Evolutionary conservation across 1,140 invertebrate species (phyloP).

Genomic region (Nebria ingens): DNA sequence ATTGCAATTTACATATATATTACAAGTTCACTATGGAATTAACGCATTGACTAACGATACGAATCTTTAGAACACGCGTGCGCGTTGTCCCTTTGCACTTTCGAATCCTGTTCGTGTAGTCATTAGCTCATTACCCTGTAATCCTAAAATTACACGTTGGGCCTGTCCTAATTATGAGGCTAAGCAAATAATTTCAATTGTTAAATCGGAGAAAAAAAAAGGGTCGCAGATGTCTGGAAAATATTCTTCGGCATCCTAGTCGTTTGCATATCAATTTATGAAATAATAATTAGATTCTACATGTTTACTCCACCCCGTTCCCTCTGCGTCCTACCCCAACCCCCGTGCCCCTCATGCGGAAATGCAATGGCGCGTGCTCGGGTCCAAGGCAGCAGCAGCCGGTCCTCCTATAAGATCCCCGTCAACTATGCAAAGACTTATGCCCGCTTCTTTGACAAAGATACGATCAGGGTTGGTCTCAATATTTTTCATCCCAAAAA

Average conservation of each 20-base stretch:
- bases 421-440: slow-evolving; percentile 16
- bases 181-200: neutral
- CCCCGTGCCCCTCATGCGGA: slow-evolving; percentile 24
- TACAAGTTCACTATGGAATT: no score
- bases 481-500: no score
- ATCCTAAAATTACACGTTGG: neutral
- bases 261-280: slow-evolving; percentile 9
- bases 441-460: slow-evolving; percentile 17
- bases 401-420: neutral
- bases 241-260: neutral
- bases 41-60: no score
- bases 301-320: neutral
- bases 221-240: neutral
- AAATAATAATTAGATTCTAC: neutral
- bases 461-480: no score
- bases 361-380: slow-evolving; percentile 23
- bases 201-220: no score
- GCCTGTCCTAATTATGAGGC: neutral
- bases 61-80: neutral
- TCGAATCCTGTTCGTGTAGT: neutral
- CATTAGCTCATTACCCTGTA: neutral
- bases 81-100: no score
- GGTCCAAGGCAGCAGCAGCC: neutral
- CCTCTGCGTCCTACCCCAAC: neutral
- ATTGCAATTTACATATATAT: no score